These are phyloP conservation scores for Trisateles emortualis DNA, from an alignment of 2,888 invertebrate genomes.

Conservation along the genomic window DNA sequence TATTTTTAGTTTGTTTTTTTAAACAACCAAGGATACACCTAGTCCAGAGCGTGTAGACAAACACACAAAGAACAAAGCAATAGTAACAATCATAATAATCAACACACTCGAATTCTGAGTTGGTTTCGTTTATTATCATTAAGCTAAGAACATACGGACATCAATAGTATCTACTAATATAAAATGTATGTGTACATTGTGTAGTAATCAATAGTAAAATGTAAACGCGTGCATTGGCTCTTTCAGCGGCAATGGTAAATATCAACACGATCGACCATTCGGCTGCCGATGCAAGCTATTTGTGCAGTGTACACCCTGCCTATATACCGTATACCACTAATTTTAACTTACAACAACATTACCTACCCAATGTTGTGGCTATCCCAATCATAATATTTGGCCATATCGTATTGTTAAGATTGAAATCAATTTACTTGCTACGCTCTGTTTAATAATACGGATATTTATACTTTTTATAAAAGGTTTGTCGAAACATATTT, in stretches of 20 bases:
- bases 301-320: constrained; percentile 25
- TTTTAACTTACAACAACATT: constrained; percentile 45
- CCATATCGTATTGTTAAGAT: constrained; percentile 12
- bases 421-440: constrained; percentile 5
- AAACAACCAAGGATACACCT: no score
- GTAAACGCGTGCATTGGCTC: constrained; percentile 35
- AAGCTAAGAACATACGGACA: neutral
- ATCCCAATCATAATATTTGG: constrained; percentile 16
- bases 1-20: no score
- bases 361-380: constrained; percentile 19
- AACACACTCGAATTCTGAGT: no score
- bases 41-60: no score
- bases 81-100: no score
- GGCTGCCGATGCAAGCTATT: constrained; percentile 33
- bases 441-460: neutral
- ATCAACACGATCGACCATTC: constrained; percentile 43
- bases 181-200: constrained; percentile 3
- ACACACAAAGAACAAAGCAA: neutral
- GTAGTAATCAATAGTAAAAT: constrained; percentile 26
- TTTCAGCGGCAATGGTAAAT: constrained; percentile 46
- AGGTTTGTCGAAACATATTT: no score
- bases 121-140: no score
- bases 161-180: neutral
- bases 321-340: constrained; percentile 37
- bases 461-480: neutral